These are phyloP conservation scores for Lycaena phlaeas DNA, from an alignment of 2,888 invertebrate genomes.

Conservation along the genomic window DNA sequence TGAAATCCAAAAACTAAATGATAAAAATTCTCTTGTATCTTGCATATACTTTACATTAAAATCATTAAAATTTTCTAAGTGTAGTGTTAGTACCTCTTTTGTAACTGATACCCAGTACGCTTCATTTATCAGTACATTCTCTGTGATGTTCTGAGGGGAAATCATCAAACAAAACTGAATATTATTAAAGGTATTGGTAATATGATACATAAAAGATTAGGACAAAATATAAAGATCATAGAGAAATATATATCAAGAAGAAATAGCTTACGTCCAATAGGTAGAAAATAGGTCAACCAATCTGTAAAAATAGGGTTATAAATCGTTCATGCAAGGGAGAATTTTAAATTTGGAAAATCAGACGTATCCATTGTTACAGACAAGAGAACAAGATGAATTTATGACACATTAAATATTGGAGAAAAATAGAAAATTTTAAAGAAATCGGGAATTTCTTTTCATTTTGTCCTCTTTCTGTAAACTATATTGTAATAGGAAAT, in stretches of 20 bases:
- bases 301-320: conserved; percentile 48
- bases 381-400: conserved; percentile 27
- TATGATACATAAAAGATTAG: conserved; percentile 6
- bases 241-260: conserved; percentile 27
- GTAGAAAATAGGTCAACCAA: conserved; percentile 52
- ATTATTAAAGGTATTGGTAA: conserved; percentile 56
- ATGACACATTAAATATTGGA: conserved; percentile 16
- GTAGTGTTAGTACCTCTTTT: conserved; percentile 88
- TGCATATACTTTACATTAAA: conserved; percentile 72
- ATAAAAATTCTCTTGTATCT: conserved; percentile 69
- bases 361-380: conserved; percentile 26
- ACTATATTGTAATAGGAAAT: background rate
- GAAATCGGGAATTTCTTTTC: too few species aligned
- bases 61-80: conserved; percentile 76
- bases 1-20: conserved; percentile 73
- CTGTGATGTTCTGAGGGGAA: conserved; percentile 95
- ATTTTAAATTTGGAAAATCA: conserved; percentile 42
- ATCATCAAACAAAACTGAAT: conserved; percentile 70
- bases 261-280: conserved; percentile 61
- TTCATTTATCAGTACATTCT: conserved; percentile 95
- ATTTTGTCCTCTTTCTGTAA: conserved; percentile 6
- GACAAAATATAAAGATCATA: conserved; percentile 6
- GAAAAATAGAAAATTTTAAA: background rate
- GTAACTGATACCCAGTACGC: conserved; percentile 94
- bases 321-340: conserved; percentile 46